Evolutionary conservation across 1,140 invertebrate genomes (phyloP).

Genomic region (Archegozetes longisetosus): DNA sequence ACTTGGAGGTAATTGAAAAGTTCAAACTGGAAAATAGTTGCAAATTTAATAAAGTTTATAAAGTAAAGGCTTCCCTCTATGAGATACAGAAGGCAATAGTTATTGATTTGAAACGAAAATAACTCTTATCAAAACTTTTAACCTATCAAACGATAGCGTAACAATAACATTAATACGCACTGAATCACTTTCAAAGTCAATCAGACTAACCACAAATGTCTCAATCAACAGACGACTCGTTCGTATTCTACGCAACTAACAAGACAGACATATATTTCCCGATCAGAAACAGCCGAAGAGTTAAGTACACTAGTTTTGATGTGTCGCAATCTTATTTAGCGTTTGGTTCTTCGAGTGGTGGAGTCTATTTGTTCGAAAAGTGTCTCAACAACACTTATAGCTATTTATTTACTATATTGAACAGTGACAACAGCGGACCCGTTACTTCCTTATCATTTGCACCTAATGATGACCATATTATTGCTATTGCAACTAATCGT

Average conservation of each 20-base stretch:
- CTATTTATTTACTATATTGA: neutral
- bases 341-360: neutral
- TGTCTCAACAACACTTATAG: neutral
- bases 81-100: too few relatives aligned
- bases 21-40: too few relatives aligned
- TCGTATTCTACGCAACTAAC: neutral
- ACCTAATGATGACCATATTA: neutral
- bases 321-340: neutral
- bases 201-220: neutral
- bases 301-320: neutral
- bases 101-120: too few relatives aligned
- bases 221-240: neutral
- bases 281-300: neutral
- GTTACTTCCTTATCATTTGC: neutral
- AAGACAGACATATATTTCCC: neutral
- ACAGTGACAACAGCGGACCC: neutral
- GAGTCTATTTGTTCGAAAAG: neutral
- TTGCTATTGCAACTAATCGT: neutral
- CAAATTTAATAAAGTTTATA: too few relatives aligned
- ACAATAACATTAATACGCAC: too few relatives aligned
- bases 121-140: too few relatives aligned
- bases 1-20: too few relatives aligned
- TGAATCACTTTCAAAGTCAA: too few relatives aligned
- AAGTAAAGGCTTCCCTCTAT: too few relatives aligned
- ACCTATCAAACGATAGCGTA: too few relatives aligned